These are phyloP conservation scores for Doryteuthis pealeii DNA, from an alignment of 1,140 invertebrate species.

Conservation along the genomic window DNA sequence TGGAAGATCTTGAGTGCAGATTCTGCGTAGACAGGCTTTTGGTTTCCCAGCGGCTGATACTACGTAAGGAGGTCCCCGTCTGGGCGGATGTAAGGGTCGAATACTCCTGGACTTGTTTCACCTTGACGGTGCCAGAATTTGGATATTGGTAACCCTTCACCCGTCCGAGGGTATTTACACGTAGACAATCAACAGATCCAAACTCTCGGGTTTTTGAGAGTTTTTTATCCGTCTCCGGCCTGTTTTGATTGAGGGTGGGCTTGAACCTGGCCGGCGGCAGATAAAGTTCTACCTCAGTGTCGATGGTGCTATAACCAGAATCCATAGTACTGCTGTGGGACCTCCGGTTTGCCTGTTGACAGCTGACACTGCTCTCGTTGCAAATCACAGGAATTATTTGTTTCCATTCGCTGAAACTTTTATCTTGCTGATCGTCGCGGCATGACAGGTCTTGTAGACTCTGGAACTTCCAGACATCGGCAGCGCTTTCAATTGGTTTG, in stretches of 20 bases:
- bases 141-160: neutral
- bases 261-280: neutral
- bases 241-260: neutral
- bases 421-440: neutral
- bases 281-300: neutral
- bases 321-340: conserved; percentile 9
- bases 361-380: neutral
- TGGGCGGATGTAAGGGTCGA: neutral
- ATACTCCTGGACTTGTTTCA: neutral
- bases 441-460: neutral
- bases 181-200: conserved; percentile 5
- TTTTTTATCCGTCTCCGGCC: neutral
- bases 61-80: neutral
- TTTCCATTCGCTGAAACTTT: neutral
- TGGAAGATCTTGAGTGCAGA: conserved; percentile 2
- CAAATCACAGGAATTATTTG: neutral
- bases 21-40: neutral
- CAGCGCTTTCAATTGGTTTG: conserved; percentile 10
- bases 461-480: conserved; percentile 5
- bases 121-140: neutral
- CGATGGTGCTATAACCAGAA: conserved; percentile 11
- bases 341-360: neutral
- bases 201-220: neutral
- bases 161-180: neutral
- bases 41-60: neutral